Percentiles rank a stretch among this genome's conserved stretches.
These are phyloP conservation scores for Bryconaethiops microstoma DNA, from an alignment of 2,797 vertebrate genomes.

Conservation along the genomic window DNA sequence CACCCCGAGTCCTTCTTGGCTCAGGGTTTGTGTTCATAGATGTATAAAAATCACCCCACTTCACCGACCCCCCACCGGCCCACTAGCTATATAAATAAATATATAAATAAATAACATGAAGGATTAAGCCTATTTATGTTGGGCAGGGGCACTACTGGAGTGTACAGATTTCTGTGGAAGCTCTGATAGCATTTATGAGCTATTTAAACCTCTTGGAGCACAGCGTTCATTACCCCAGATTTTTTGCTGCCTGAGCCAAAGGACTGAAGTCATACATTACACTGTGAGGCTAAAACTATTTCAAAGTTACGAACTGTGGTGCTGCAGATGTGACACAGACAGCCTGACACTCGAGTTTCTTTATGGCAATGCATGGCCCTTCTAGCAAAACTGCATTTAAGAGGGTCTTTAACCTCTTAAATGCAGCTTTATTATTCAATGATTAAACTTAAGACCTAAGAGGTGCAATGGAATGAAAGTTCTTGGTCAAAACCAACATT, in stretches of 20 bases:
- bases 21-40: slow-evolving; percentile 8
- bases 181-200: slow-evolving; percentile 29
- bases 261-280: slow-evolving; percentile 20
- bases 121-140: slow-evolving; percentile 16
- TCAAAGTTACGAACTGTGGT: not conserved
- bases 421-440: too few relatives aligned
- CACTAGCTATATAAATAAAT: not conserved
- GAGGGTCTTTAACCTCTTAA: not conserved
- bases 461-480: too few relatives aligned
- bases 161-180: slow-evolving; percentile 20
- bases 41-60: slow-evolving; percentile 16
- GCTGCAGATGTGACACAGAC: slow-evolving; percentile 14
- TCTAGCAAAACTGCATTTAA: not conserved
- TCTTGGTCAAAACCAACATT: too few relatives aligned
- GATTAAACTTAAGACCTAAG: too few relatives aligned
- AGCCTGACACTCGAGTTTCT: not conserved
- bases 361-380: not conserved
- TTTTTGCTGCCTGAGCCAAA: slow-evolving; percentile 11
- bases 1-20: slow-evolving; percentile 11
- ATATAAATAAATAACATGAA: slow-evolving; percentile 20
- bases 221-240: slow-evolving; percentile 10
- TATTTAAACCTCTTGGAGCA: slow-evolving; percentile 10
- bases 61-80: not conserved
- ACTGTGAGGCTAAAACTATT: slow-evolving; percentile 13
- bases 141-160: not conserved